Evolutionary conservation across 2,888 invertebrate genomes (phyloP).

Genomic region (Physocephala rufipes): DNA sequence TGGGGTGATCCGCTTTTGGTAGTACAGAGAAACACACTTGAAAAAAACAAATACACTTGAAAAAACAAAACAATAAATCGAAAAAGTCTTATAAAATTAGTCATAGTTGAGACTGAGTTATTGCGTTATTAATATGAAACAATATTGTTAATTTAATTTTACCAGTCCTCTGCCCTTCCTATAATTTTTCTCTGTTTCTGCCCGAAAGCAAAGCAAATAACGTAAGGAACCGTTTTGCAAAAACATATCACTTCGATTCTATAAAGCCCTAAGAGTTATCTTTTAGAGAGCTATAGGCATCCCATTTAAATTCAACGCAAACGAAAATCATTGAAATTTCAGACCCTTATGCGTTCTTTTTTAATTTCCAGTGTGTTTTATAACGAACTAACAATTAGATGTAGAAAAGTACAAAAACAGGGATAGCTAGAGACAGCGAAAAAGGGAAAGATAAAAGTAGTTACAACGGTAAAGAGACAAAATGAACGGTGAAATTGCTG

Average conservation of each 20-base stretch:
- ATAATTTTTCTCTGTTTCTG: too few relatives aligned
- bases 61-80: background rate
- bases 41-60: background rate
- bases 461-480: background rate
- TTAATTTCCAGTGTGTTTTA: background rate
- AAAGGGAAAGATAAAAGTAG: too few relatives aligned
- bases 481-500: background rate
- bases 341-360: background rate
- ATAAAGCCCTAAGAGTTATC: too few relatives aligned
- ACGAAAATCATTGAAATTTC: background rate
- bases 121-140: background rate
- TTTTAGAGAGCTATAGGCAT: too few relatives aligned
- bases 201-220: too few relatives aligned
- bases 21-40: background rate
- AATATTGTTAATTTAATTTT: background rate
- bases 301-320: slow-evolving; percentile 1
- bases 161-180: background rate
- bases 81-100: background rate
- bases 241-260: too few relatives aligned
- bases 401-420: too few relatives aligned
- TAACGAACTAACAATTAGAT: background rate
- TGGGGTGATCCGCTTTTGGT: background rate
- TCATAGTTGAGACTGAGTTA: background rate
- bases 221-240: too few relatives aligned
- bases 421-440: too few relatives aligned